phyloP scores from a whole-genome alignment of 2,797 vertebrate genomes.

The Catamblyrhynchus diadema region DNA sequence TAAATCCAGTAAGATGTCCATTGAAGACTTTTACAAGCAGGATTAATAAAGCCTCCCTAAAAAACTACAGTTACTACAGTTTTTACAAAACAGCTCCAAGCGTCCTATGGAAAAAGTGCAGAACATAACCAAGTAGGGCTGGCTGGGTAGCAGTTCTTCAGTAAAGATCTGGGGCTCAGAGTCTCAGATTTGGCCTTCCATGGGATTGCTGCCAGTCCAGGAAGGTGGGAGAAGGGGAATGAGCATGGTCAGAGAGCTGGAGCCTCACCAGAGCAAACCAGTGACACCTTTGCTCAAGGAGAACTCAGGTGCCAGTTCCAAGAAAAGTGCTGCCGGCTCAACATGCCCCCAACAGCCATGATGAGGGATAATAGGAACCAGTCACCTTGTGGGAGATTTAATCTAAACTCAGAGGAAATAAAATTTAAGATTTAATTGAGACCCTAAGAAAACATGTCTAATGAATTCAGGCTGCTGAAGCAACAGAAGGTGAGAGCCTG shows the following conservation, averaged over 20 bases:
- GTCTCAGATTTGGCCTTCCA: background rate
- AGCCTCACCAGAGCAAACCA: background rate
- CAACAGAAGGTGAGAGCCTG: background rate
- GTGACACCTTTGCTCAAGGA: rapidly evolving
- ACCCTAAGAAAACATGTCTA: background rate
- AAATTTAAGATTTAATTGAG: background rate
- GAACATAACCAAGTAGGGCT: background rate
- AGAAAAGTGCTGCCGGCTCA: background rate
- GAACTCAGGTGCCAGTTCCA: background rate
- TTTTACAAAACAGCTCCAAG: background rate
- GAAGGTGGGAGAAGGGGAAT: background rate
- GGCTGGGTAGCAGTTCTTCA: background rate
- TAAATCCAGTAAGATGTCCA: background rate
- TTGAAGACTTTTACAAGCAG: background rate
- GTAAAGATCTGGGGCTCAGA: background rate
- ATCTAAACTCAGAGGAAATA: background rate
- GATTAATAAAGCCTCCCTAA: background rate
- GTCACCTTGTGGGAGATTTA: background rate
- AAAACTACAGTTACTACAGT: background rate
- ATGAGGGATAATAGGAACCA: background rate
- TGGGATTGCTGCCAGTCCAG: rapidly evolving
- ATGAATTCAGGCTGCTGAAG: background rate
- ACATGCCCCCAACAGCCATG: rapidly evolving
- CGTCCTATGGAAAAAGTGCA: background rate
- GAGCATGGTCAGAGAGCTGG: background rate